phyloP scores from a whole-genome alignment of 2,113 vertebrate species.

The Perca fluviatilis region DNA sequence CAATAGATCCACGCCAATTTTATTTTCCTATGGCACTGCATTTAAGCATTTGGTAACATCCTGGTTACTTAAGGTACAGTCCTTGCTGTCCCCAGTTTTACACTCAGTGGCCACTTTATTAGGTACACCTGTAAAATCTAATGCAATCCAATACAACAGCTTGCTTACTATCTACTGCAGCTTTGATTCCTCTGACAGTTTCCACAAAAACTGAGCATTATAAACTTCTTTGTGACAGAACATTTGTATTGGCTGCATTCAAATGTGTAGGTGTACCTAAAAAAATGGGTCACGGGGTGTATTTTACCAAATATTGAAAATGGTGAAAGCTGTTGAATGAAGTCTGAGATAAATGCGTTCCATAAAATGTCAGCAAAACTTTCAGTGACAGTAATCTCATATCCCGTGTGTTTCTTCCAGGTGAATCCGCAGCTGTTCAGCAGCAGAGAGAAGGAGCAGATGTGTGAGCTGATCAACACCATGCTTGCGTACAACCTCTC shows the following conservation, averaged over 20 bases:
- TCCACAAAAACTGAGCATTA: no score
- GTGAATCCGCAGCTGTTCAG: slow-evolving; percentile 98
- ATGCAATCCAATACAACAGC: background rate
- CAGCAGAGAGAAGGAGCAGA: slow-evolving; percentile 93
- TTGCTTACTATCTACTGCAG: no score
- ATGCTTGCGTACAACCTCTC: slow-evolving; percentile 97
- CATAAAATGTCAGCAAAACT: background rate
- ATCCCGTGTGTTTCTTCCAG: slow-evolving; percentile 73
- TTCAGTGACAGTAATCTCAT: background rate
- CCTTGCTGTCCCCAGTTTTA: background rate
- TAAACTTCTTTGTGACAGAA: no score
- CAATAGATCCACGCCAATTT: no score
- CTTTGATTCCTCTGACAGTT: no score
- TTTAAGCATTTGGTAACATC: background rate
- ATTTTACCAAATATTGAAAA: no score
- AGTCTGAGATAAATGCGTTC: no score
- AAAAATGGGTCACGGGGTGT: no score
- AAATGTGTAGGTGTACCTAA: no score
- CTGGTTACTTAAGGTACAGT: background rate
- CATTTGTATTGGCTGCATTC: no score
- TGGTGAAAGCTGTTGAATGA: no score
- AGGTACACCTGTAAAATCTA: background rate
- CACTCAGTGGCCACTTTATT: background rate
- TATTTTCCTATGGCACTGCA: no score
- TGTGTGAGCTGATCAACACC: slow-evolving; percentile 89